phyloP scores from a whole-genome alignment of 53 echinoderm and acorn worm genomes.

The Paracentrotus lividus region DNA sequence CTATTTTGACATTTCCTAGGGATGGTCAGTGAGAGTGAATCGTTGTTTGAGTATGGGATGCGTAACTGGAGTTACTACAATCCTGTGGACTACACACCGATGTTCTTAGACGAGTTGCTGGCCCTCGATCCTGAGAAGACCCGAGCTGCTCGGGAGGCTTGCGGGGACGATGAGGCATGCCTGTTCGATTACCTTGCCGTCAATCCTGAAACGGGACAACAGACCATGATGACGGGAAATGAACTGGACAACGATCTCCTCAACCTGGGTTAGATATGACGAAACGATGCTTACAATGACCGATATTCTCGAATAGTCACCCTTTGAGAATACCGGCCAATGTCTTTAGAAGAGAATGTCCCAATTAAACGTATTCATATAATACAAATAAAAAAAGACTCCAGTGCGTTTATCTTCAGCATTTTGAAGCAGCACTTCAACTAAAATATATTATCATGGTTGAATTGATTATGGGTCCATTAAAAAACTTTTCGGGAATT shows the following conservation, averaged over 20 bases:
- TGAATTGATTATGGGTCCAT: too few species aligned
- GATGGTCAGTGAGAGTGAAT: not conserved
- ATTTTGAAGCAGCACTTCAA: too few species aligned
- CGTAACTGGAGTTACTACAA: slow-evolving; percentile 33
- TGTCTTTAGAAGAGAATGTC: too few species aligned
- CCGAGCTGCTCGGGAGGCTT: not conserved
- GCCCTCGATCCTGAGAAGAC: slow-evolving; percentile 11
- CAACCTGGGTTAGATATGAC: slow-evolving; percentile 6
- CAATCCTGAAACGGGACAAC: not conserved
- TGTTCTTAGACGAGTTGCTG: slow-evolving; percentile 34
- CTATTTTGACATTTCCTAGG: not conserved
- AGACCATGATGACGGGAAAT: slow-evolving; percentile 5
- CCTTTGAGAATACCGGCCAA: too few species aligned
- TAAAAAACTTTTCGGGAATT: too few species aligned
- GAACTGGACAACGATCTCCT: slow-evolving; percentile 22
- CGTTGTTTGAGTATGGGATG: slow-evolving; percentile 1
- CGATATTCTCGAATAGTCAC: too few species aligned
- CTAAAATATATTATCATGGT: too few species aligned
- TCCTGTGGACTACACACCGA: not conserved
- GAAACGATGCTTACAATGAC: too few species aligned
- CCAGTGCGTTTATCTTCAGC: too few species aligned
- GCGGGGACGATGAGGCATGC: slow-evolving; percentile 13
- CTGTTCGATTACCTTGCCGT: slow-evolving; percentile 51
- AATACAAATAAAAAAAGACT: too few species aligned
- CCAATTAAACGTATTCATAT: too few species aligned